Evolutionary conservation across 2,888 invertebrate genomes (phyloP).

Genomic region (Diogma glabrata): DNA sequence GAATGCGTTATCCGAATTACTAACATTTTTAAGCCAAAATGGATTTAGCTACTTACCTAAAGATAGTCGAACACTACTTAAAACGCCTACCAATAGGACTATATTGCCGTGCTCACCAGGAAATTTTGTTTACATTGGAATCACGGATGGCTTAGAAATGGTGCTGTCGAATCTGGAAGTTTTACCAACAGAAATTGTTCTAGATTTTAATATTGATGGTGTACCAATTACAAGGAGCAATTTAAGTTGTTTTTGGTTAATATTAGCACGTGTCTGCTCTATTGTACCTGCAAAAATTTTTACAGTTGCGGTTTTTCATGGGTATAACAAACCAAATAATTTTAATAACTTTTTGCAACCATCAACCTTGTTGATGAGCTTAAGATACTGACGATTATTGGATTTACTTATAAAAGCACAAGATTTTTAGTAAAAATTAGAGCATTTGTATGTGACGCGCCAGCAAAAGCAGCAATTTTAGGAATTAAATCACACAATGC

Average conservation of each 20-base stretch:
- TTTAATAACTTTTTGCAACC: slow-evolving; percentile 4
- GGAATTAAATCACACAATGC: slow-evolving; percentile 2
- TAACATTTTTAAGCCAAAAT: background rate
- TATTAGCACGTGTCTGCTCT: background rate
- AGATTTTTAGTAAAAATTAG: background rate
- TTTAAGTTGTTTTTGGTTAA: background rate
- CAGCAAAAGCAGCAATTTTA: background rate
- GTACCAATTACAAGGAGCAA: slow-evolving; percentile 1
- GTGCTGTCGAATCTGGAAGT: background rate
- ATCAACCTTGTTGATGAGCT: slow-evolving; percentile 6
- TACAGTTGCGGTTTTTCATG: slow-evolving; percentile 2
- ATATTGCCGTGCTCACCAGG: background rate
- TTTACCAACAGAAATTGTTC: background rate
- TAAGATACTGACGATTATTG: background rate
- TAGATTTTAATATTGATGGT: slow-evolving; percentile 8
- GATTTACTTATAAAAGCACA: background rate
- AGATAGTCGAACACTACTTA: background rate
- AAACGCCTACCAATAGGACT: background rate
- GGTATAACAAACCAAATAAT: background rate
- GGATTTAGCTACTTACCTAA: background rate
- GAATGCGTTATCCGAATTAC: background rate
- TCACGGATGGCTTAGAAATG: background rate
- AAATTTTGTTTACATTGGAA: background rate
- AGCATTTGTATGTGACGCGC: slow-evolving; percentile 2
- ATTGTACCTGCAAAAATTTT: background rate